A percentile compares a stretch with the other conserved stretches of the same genome.
Evolutionary conservation across 2,888 invertebrate species (phyloP).

Genomic region (Mimumesa dahlbomi): DNA sequence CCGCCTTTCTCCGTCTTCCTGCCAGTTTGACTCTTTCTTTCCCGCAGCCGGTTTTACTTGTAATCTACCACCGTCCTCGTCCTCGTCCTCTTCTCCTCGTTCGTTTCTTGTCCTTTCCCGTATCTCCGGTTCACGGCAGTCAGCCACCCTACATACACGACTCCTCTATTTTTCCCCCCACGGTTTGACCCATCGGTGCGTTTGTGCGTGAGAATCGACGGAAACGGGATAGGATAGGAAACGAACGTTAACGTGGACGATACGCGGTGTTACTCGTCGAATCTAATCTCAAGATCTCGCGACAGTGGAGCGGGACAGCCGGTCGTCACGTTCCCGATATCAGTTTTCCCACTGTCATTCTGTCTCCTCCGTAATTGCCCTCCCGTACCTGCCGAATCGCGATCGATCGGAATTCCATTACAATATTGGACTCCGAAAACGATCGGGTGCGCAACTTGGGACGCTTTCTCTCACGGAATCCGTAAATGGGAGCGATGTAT

Average conservation of each 20-base stretch:
- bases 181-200: conserved; percentile 5
- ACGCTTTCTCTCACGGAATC: conserved; percentile 45
- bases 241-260: neutral
- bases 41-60: conserved; percentile 43
- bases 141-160: conserved; percentile 20
- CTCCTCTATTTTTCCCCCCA: conserved; percentile 9
- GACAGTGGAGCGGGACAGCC: too few relatives aligned
- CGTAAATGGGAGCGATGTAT: conserved; percentile 43
- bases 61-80: conserved; percentile 28
- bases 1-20: conserved; percentile 6
- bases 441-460: conserved; percentile 5
- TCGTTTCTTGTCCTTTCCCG: too few relatives aligned
- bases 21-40: conserved; percentile 27
- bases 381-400: neutral
- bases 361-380: conserved; percentile 18
- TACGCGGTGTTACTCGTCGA: conserved; percentile 8
- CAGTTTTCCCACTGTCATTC: neutral
- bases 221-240: conserved; percentile 9
- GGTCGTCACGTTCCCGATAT: too few relatives aligned
- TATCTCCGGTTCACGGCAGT: conserved; percentile 23
- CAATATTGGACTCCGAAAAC: conserved; percentile 29
- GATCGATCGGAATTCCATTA: conserved; percentile 20
- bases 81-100: conserved; percentile 18
- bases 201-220: conserved; percentile 23
- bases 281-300: conserved; percentile 27